Conservation (phyloP, 2,797 vertebrate genomes). For the Presbytis comata region DNA sequence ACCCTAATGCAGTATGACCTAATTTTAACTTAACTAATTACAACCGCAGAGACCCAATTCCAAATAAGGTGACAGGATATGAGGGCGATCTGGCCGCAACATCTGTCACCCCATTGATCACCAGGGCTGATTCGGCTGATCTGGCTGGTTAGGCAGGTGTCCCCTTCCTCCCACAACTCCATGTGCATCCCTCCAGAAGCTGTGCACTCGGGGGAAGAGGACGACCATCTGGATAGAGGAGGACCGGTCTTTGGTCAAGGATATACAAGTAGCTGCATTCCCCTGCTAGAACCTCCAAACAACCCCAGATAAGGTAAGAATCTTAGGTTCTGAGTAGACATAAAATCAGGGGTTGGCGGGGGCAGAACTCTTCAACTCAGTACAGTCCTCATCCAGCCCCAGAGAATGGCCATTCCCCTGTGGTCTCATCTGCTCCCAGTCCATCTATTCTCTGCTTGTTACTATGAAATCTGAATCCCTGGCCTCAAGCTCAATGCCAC, state of each 20-base stretch:
- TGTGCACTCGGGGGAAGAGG: not conserved
- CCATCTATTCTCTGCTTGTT: not conserved
- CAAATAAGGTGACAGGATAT: not conserved
- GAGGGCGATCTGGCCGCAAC: not conserved
- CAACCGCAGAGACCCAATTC: not conserved
- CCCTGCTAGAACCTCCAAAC: not conserved
- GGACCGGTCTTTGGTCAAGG: not conserved
- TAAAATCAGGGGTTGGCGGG: not conserved
- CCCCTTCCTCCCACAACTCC: not conserved
- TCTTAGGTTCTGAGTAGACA: not conserved
- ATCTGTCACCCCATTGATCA: not conserved
- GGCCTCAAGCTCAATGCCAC: not conserved
- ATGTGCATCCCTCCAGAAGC: not conserved
- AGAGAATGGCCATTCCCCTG: not conserved
- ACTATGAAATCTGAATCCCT: not conserved
- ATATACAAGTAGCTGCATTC: not conserved
- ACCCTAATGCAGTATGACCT: not conserved
- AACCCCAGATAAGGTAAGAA: not conserved
- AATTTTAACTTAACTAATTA: constrained; percentile 31
- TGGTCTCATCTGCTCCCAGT: not conserved
- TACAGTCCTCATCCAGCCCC: not conserved
- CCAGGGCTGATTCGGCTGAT: not conserved
- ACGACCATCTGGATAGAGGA: not conserved
- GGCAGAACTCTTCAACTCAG: not conserved
- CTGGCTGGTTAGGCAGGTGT: not conserved